A percentile compares a stretch with the other conserved stretches of the same genome.
These are phyloP conservation scores for Nomada lathburiana DNA, from an alignment of 2,888 invertebrate genomes.

Conservation along the genomic window DNA sequence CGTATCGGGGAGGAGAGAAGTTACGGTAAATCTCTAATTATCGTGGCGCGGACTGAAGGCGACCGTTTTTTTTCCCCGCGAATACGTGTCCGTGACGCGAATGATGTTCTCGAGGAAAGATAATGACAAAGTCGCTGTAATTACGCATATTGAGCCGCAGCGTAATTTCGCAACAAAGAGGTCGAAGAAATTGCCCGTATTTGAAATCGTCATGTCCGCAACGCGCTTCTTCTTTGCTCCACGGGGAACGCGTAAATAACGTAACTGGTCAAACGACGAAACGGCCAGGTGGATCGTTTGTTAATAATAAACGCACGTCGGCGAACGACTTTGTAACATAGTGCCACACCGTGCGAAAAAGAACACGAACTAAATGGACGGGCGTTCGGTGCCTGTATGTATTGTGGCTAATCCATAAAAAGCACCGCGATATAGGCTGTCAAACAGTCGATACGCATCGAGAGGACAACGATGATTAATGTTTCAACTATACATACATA, in stretches of 20 bases:
- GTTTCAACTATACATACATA: conserved; percentile 19
- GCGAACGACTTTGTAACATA: conserved; percentile 3
- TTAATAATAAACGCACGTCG: conserved; percentile 15
- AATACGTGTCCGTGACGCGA: conserved; percentile 25
- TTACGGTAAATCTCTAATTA: conserved; percentile 76
- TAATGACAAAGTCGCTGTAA: conserved; percentile 66
- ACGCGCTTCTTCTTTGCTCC: background rate
- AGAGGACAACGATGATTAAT: conserved; percentile 56
- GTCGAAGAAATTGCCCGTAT: conserved; percentile 12
- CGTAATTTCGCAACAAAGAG: conserved; percentile 55
- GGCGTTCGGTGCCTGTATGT: conserved; percentile 12
- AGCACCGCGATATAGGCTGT: conserved; percentile 39
- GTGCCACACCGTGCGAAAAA: background rate
- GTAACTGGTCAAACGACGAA: conserved; percentile 5
- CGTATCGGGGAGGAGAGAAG: conserved; percentile 45
- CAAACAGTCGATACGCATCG: conserved; percentile 48
- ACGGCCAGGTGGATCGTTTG: conserved; percentile 11
- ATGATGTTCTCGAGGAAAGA: conserved; percentile 33
- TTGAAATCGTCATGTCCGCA: conserved; percentile 38
- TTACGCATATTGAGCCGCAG: conserved; percentile 58
- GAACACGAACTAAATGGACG: conserved; percentile 10
- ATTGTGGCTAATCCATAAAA: conserved; percentile 37
- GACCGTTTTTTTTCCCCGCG: conserved; percentile 28
- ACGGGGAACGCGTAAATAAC: background rate
- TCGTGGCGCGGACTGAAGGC: conserved; percentile 49